Percentiles rank a stretch among this genome's conserved stretches.
Evolutionary conservation across 2,888 invertebrate species (phyloP).

Genomic region (Biston stratarius): DNA sequence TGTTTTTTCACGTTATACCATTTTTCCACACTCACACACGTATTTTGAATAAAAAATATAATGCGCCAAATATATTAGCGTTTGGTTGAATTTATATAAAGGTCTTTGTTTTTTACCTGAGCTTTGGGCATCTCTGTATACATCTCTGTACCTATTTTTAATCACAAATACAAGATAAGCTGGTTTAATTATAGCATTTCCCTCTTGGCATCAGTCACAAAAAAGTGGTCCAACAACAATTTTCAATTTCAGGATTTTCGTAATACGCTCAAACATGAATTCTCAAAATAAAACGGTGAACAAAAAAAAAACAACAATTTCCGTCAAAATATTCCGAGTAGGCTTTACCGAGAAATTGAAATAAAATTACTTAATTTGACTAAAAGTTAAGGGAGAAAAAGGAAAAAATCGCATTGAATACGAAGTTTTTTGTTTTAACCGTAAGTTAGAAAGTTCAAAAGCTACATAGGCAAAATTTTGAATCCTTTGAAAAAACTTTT

Average conservation of each 20-base stretch:
- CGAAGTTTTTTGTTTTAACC: neutral
- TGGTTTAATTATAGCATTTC: too few relatives aligned
- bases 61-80: too few relatives aligned
- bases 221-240: too few relatives aligned
- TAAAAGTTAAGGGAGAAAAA: conserved; percentile 3
- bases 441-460: neutral
- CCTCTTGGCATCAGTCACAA: too few relatives aligned
- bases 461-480: neutral
- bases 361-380: conserved; percentile 3
- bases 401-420: conserved; percentile 2
- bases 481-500: neutral
- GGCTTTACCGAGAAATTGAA: conserved; percentile 2
- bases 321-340: neutral
- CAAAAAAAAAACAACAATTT: neutral
- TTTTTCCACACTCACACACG: too few relatives aligned
- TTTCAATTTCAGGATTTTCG: neutral
- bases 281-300: neutral
- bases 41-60: too few relatives aligned
- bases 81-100: too few relatives aligned
- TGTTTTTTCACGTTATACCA: too few relatives aligned
- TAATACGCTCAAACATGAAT: neutral
- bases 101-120: too few relatives aligned
- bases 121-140: too few relatives aligned
- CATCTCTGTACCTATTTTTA: too few relatives aligned
- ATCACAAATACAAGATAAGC: too few relatives aligned